Base-by-base conservation (phyloP, 2,797 vertebrate genomes). In the Hydrocynus forskahlii region DNA sequence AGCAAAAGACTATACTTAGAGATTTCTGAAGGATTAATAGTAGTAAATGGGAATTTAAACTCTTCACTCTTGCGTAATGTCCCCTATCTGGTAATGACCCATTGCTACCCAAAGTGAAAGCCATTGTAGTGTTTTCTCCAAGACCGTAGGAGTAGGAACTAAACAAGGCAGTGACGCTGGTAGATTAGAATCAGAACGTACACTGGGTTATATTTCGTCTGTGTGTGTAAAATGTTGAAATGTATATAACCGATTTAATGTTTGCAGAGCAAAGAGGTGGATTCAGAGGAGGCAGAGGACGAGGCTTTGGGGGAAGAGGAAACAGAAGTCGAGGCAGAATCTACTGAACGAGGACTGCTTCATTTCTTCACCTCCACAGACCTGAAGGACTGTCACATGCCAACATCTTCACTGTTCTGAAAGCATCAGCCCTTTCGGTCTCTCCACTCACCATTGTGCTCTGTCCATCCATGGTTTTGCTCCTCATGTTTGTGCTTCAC, bases 311-410 rank as follows among this genome's bases (percentile, higher is more conserved):
- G 79, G 92, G 94, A 85, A 94, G 97, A 90, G 97, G 98, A 82
- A 97, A 92, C 91, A 93, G 97, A 88, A 97, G 97, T 94, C 91
- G 97, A 90, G 97, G 97, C 86, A 94, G 97, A 81, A 94, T 96
- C 92, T 99, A 97, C 93, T 99, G 92, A 97, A 85, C 40, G 74
- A 63, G 45, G 71, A 75, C 67, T 8, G 70, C 87, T 75, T 17
- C 81, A 89, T 69, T 81, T 90, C 88, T 88, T 87, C 88, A 88
- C 87, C 29, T 69, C 38, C 73, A 52, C 45, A 79, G 68, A 79
- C 82, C 88, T 86, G 82, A 68, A 83, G 87, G 89, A 90, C 86
- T 88, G 90, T 89, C 91, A 90, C 84, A 87, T 87, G 86, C 86
- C 83, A 76, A 86, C 85, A 87, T 88, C 82, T 86, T 83, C 81